Base-by-base conservation (phyloP, 2,113 vertebrate genomes). In the Zosterops lateralis region DNA sequence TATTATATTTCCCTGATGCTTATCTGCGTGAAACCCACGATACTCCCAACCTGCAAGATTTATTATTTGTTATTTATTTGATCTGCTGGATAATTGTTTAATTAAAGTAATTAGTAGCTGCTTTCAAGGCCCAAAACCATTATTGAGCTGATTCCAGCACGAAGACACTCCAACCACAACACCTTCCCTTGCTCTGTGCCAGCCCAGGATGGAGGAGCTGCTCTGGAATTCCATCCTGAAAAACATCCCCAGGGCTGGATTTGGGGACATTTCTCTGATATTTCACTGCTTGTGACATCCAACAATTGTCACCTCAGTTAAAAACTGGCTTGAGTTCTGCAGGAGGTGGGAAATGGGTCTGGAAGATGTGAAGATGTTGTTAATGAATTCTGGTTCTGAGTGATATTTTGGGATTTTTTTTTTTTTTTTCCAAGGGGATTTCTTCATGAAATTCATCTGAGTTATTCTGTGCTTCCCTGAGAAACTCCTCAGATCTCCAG, bases 51-150 rank as follows among this genome's bases (percentile, higher is more conserved):
- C 9, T 4, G 76, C 79, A 77, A 71, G 87, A 94, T 93, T 95
- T 97, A 94, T 90, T 95, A 71, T 96, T 95, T 96, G 91, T 65
- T 92, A 36, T 95, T 95, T 95, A 88, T 94, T 92, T 97, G 90
- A 96, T 92, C 79, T 91, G 57, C 29, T 3, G 93, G 54, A 48
- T 96, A 96, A 96, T 95, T 90, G 61, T 72, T 96, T 96, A 91
- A 96, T 95, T 92, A 91, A 93, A 90, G 84, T n/a, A 96, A 97
- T 97, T 97, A 96, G 94, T 38, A 80, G 42, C 58, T 89, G 78
- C 90, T 95, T 94, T 93, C 78, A 83, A 92, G 92, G 54, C 71
- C 56, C 53, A 8, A 92, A 87, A 80, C 44, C 78, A 60, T 96
- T 89, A 42, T 66, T 64, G 28, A 83, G 66, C 54, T 79, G 14